These are phyloP conservation scores for Pheosia gnoma DNA, from an alignment of 2,888 invertebrate species.

Conservation along the genomic window DNA sequence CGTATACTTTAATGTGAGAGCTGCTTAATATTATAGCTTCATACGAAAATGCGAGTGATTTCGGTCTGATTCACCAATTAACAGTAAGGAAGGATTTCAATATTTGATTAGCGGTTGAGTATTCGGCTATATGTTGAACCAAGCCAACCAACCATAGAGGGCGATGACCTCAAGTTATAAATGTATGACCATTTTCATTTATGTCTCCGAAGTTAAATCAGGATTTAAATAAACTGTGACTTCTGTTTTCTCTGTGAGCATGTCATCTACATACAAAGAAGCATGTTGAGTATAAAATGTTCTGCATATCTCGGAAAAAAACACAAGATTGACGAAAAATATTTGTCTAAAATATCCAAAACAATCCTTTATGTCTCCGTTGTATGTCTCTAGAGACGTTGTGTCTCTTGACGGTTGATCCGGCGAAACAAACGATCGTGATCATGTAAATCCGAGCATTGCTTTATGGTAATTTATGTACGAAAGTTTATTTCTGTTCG, in stretches of 20 bases:
- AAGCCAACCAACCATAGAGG: not conserved
- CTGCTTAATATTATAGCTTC: too few species aligned
- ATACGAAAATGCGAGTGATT: too few species aligned
- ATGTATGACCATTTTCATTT: not conserved
- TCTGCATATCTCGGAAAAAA: not conserved
- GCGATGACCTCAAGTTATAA: not conserved
- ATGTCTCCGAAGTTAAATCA: not conserved
- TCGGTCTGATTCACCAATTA: too few species aligned
- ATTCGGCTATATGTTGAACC: not conserved
- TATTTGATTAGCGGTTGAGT: too few species aligned
- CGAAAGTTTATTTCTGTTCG: constrained; percentile 6
- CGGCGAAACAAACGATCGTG: not conserved
- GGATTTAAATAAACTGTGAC: not conserved
- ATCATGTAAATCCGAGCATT: constrained; percentile 4
- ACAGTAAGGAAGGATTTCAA: too few species aligned
- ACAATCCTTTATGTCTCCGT: not conserved
- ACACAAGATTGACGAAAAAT: too few species aligned
- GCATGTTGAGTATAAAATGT: constrained; percentile 1
- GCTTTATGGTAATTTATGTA: constrained; percentile 12
- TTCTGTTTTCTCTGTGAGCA: not conserved
- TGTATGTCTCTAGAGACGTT: too few species aligned
- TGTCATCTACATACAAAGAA: not conserved
- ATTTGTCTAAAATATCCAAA: not conserved
- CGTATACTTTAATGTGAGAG: too few species aligned
- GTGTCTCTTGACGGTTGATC: not conserved